Evolutionary conservation across 2,888 invertebrate genomes (phyloP).

Genomic region (Stenchaetothrips biformis): DNA sequence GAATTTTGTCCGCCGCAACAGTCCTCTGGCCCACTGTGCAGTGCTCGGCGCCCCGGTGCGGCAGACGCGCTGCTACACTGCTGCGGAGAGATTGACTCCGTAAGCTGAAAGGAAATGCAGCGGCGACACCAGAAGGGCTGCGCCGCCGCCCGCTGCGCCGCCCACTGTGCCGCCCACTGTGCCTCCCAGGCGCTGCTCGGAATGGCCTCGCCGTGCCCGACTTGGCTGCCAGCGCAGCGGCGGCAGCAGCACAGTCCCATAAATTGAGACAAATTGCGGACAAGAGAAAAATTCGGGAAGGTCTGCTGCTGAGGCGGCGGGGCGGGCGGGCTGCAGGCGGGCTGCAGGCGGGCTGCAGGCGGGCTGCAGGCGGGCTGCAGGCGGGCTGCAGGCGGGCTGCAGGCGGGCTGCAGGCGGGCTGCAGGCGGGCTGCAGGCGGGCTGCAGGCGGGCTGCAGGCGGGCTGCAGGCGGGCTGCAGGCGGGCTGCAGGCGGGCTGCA

Average conservation of each 20-base stretch:
- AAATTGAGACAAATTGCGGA: conserved; percentile 25
- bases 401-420: no score
- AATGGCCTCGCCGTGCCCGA: neutral
- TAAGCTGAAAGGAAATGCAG: conserved; percentile 1
- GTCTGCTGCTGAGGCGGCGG: neutral
- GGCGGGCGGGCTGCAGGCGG: neutral
- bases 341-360: neutral
- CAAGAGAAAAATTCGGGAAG: conserved; percentile 21
- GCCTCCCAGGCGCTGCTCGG: neutral
- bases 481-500: neutral
- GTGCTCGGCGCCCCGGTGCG: neutral
- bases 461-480: neutral
- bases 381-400: neutral
- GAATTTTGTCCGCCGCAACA: no score
- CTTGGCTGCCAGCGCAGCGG: neutral
- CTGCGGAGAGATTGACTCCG: neutral
- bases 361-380: neutral
- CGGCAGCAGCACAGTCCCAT: neutral
- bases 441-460: neutral
- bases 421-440: neutral
- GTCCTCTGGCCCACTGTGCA: neutral
- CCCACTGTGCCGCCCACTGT: no score
- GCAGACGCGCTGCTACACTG: neutral
- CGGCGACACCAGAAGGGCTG: neutral
- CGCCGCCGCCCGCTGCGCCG: neutral